phyloP scores from a whole-genome alignment of 2,888 invertebrate genomes.

The Drosophila meridionalis region DNA sequence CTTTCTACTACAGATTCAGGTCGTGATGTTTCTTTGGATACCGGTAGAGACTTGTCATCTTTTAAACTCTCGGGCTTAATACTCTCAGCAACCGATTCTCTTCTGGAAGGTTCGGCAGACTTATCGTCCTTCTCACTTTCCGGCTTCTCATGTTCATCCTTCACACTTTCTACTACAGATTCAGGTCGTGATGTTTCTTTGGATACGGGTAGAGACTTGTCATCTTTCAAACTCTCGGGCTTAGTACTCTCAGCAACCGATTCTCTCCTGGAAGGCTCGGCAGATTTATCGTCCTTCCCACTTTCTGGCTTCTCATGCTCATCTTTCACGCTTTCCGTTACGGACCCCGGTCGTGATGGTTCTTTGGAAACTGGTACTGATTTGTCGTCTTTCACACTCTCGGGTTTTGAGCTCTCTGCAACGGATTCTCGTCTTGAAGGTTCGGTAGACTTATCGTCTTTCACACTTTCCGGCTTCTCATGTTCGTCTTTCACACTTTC shows the following conservation, averaged over 20 bases:
- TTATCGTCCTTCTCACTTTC: neutral
- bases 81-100: neutral
- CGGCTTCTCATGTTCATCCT: neutral
- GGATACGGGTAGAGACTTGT: neutral
- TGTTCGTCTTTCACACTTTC: neutral
- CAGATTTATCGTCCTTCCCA: neutral
- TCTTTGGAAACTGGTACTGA: neutral
- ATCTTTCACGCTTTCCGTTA: neutral
- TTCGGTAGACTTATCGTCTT: neutral
- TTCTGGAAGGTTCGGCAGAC: neutral
- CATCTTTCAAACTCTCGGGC: neutral
- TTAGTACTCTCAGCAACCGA: conserved; percentile 33
- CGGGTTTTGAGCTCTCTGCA: neutral
- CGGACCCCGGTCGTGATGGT: neutral
- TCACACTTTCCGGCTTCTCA: neutral
- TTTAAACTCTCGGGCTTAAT: neutral
- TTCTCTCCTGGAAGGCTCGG: conserved; percentile 28
- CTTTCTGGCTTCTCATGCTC: neutral
- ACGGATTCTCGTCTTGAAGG: neutral
- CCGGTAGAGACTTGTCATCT: neutral
- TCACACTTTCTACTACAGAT: neutral
- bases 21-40: neutral
- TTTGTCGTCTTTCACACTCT: neutral
- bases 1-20: neutral
- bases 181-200: neutral